Conservation (phyloP, 2,888 invertebrate genomes). For the Spatulosminthurus flaviceps region DNA sequence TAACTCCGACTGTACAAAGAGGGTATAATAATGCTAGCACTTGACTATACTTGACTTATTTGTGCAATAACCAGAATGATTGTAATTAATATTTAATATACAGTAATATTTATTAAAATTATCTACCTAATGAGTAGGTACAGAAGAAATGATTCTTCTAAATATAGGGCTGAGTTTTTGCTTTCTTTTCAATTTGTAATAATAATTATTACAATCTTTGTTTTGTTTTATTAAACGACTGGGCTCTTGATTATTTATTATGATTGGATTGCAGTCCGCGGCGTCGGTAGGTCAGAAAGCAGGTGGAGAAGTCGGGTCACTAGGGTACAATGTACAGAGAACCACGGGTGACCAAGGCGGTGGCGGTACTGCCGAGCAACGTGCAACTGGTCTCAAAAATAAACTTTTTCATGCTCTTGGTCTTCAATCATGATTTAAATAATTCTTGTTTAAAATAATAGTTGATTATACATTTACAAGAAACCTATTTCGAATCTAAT, state of each 20-base stretch:
- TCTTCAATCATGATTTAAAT: constrained; percentile 74
- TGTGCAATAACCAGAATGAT: too few species aligned
- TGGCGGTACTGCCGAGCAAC: constrained; percentile 69
- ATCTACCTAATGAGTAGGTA: too few species aligned
- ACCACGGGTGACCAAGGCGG: constrained; percentile 64
- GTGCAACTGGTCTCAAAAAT: constrained; percentile 77
- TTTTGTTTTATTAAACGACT: constrained; percentile 15
- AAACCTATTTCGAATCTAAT: background rate
- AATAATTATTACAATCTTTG: background rate
- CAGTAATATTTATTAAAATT: too few species aligned
- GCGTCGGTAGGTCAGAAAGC: constrained; percentile 63
- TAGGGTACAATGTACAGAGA: constrained; percentile 65
- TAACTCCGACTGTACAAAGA: too few species aligned
- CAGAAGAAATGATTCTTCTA: too few species aligned
- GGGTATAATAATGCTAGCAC: too few species aligned
- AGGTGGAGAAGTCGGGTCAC: constrained; percentile 53
- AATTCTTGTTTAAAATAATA: background rate
- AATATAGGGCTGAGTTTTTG: background rate
- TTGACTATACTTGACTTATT: too few species aligned
- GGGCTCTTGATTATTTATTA: constrained; percentile 49
- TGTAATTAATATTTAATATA: too few species aligned
- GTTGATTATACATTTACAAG: background rate
- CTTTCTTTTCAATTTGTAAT: too few species aligned
- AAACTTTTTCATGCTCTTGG: constrained; percentile 87
- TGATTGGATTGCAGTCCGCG: constrained; percentile 64